phyloP scores from a whole-genome alignment of 2,888 invertebrate genomes.

The Apeira syringaria region DNA sequence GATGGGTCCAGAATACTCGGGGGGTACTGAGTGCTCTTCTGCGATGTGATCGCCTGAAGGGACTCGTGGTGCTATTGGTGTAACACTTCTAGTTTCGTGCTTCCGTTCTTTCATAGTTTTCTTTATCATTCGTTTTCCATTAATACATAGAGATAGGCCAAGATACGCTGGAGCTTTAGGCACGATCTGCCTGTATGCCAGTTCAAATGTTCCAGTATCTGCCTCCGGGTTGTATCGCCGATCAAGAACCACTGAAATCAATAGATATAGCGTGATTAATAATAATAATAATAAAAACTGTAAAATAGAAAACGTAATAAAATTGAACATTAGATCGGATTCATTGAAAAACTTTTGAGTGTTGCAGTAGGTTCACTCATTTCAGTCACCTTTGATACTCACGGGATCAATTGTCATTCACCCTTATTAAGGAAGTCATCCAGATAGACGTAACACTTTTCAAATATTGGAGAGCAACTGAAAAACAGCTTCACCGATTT shows the following conservation, averaged over 20 bases:
- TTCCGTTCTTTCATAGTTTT: constrained; percentile 62
- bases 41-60: constrained; percentile 51
- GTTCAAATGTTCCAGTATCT: constrained; percentile 91
- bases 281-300: no score
- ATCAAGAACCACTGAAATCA: constrained; percentile 90
- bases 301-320: no score
- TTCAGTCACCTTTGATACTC: no score
- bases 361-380: no score
- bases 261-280: no score
- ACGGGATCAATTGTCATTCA: no score
- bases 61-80: constrained; percentile 50
- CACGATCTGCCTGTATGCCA: constrained; percentile 90
- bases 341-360: no score
- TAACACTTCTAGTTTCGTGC: constrained; percentile 61
- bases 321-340: no score
- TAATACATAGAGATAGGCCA: constrained; percentile 87
- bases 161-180: constrained; percentile 92
- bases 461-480: no score
- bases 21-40: constrained; percentile 62
- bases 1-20: constrained; percentile 85
- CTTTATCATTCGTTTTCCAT: constrained; percentile 85
- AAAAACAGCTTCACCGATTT: no score
- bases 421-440: no score
- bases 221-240: constrained; percentile 87
- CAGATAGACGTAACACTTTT: no score